A percentile compares a stretch with the other conserved stretches of the same genome.
These are phyloP conservation scores for Melanotaenia maccullochi DNA, from an alignment of 2,797 vertebrate genomes.

Conservation along the genomic window DNA sequence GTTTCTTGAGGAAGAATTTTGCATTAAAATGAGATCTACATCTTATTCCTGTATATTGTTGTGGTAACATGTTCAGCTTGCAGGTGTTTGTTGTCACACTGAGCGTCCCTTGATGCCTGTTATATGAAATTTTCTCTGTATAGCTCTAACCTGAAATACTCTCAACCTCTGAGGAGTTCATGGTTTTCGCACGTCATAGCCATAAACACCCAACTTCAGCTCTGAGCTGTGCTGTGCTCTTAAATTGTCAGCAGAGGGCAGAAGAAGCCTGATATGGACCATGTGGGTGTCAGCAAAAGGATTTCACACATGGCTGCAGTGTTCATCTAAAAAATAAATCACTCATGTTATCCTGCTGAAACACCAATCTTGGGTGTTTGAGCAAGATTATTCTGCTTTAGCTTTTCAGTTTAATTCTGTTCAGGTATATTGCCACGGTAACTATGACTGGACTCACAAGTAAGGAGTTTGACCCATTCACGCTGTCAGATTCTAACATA, in stretches of 20 bases:
- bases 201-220: neutral
- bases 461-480: slow-evolving; percentile 3
- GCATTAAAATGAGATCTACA: neutral
- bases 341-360: slow-evolving; percentile 11
- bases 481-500: neutral
- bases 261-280: slow-evolving; percentile 22
- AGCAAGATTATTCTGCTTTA: slow-evolving; percentile 8
- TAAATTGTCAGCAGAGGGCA: slow-evolving; percentile 63
- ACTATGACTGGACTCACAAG: slow-evolving; percentile 4
- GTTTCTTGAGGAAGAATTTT: neutral
- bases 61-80: neutral
- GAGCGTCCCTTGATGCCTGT: neutral
- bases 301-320: neutral
- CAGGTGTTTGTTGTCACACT: slow-evolving; percentile 2
- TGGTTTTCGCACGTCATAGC: neutral
- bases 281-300: neutral
- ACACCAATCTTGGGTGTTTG: slow-evolving; percentile 28
- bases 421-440: slow-evolving; percentile 15
- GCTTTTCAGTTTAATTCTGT: slow-evolving; percentile 16
- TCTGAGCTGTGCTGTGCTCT: slow-evolving; percentile 28
- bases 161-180: slow-evolving; percentile 3
- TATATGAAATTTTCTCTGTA: slow-evolving; percentile 22
- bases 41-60: neutral
- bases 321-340: neutral
- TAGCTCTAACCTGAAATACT: slow-evolving; percentile 31